Evolutionary conservation across 2,113 vertebrate genomes (phyloP).

Genomic region (Rhynchomys soricoides): DNA sequence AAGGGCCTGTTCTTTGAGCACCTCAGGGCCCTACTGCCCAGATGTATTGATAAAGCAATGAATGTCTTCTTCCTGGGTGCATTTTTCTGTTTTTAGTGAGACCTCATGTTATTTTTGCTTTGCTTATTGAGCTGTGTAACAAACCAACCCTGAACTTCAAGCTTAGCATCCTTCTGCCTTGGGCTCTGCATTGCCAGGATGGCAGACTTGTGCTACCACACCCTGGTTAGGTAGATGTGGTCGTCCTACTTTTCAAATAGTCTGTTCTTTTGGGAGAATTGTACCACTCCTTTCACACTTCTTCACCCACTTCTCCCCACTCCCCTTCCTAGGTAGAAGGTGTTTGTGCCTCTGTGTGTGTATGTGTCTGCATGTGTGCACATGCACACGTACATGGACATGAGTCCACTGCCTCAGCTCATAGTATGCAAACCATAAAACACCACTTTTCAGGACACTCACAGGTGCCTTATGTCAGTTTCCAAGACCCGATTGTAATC

Average conservation of each 20-base stretch:
- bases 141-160: not conserved
- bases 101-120: not conserved
- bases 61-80: not conserved
- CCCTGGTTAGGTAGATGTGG: not conserved
- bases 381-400: not conserved
- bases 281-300: not conserved
- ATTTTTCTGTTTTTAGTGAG: not conserved
- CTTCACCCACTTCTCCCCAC: not conserved
- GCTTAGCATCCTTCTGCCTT: not conserved
- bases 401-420: no score
- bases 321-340: not conserved
- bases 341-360: fast-evolving
- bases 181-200: not conserved
- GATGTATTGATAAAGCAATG: not conserved
- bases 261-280: constrained; percentile 4
- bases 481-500: not conserved
- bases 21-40: not conserved
- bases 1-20: not conserved
- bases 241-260: not conserved
- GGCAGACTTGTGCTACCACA: not conserved
- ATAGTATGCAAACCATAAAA: no score
- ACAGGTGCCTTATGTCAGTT: not conserved
- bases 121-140: not conserved
- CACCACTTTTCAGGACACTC: not conserved
- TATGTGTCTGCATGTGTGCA: fast-evolving